Conservation (phyloP, 2,113 vertebrate species). For the Tetrao urogallus region DNA sequence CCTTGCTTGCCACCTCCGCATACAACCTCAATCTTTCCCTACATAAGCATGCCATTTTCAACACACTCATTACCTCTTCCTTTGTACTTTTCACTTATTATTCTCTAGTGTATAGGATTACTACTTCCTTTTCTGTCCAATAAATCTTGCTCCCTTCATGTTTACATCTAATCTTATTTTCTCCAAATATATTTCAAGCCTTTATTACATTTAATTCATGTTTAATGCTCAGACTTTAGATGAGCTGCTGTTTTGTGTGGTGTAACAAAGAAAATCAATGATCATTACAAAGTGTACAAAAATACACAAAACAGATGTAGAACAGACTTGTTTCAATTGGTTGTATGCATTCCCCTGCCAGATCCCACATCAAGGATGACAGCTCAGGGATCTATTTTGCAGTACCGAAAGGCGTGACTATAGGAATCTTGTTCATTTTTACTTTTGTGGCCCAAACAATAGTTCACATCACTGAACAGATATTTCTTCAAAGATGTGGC, state of each 20-base stretch:
- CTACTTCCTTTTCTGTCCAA: constrained; percentile 3
- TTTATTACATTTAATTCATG: constrained; percentile 38
- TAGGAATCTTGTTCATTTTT: background rate
- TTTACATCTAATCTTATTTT: constrained; percentile 54
- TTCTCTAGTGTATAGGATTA: constrained; percentile 23
- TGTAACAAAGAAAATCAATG: constrained; percentile 22
- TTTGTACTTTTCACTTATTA: constrained; percentile 17
- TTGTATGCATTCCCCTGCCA: background rate
- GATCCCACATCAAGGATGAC: background rate
- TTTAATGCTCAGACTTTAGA: constrained; percentile 22
- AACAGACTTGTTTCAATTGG: background rate
- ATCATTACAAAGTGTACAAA: constrained; percentile 14
- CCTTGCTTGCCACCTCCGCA: background rate
- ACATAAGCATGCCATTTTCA: background rate
- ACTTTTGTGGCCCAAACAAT: background rate
- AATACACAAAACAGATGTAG: background rate
- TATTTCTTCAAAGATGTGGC: background rate
- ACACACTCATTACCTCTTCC: background rate
- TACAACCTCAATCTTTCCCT: background rate
- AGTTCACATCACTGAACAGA: background rate
- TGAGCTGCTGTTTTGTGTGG: background rate
- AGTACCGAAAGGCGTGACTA: background rate
- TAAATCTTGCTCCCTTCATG: constrained; percentile 12
- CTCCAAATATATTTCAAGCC: background rate
- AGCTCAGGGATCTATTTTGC: background rate